Evolutionary conservation across 2,888 invertebrate genomes (phyloP).

Genomic region (Augiades crinisus): DNA sequence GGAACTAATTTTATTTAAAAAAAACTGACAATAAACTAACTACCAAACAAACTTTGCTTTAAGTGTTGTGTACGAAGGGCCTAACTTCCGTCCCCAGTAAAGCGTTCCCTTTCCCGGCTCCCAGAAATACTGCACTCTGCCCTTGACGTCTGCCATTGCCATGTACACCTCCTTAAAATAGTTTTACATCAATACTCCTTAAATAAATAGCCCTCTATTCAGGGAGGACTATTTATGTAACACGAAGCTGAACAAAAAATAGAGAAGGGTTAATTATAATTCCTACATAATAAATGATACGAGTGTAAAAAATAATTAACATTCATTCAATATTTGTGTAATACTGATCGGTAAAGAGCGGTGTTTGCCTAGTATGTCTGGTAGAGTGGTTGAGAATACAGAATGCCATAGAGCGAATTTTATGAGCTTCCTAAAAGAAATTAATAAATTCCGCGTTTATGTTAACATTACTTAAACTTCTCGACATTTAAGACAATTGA

Average conservation of each 20-base stretch:
- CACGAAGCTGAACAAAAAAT: slow-evolving; percentile 3
- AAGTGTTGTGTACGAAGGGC: too few species aligned
- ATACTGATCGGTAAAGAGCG: background rate
- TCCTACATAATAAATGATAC: slow-evolving; percentile 3
- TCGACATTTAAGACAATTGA: too few species aligned
- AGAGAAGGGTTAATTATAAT: slow-evolving; percentile 12
- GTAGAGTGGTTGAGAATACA: too few species aligned
- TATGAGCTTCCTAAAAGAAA: too few species aligned
- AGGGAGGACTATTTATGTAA: slow-evolving; percentile 18
- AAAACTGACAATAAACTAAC: too few species aligned
- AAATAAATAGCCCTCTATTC: slow-evolving; percentile 30
- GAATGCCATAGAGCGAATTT: too few species aligned
- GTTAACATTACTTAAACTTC: too few species aligned
- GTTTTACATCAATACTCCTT: slow-evolving; percentile 18
- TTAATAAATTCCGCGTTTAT: too few species aligned
- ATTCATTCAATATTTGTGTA: too few species aligned
- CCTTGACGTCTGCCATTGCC: slow-evolving; percentile 58
- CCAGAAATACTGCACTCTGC: slow-evolving; percentile 63
- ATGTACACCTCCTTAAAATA: slow-evolving; percentile 53
- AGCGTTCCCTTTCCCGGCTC: slow-evolving; percentile 43
- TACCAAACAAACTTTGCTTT: too few species aligned
- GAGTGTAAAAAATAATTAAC: background rate
- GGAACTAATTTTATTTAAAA: too few species aligned
- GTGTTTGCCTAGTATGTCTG: too few species aligned
- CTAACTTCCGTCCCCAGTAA: background rate